These are phyloP conservation scores for Tenthredo mesomela DNA, from an alignment of 2,888 invertebrate species.

Conservation along the genomic window DNA sequence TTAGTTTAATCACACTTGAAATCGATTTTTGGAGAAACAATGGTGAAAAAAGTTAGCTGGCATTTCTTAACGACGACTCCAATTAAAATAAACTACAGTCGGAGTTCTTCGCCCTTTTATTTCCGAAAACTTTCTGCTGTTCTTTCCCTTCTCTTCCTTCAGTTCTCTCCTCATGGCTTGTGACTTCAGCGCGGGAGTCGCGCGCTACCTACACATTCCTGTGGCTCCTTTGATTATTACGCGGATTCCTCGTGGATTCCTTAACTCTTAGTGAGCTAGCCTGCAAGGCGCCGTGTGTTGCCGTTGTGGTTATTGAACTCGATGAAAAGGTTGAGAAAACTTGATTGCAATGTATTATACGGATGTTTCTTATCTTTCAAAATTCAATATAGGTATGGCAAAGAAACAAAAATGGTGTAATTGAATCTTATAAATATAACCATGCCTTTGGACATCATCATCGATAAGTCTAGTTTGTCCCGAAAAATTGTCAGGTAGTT, in stretches of 20 bases:
- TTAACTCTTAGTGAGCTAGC: conserved; percentile 44
- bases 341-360: neutral
- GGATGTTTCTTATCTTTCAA: neutral
- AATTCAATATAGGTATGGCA: neutral
- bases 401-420: neutral
- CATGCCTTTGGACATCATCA: neutral
- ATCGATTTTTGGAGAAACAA: conserved; percentile 13
- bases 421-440: neutral
- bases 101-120: neutral
- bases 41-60: neutral
- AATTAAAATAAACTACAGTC: conserved; percentile 29
- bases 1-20: conserved; percentile 1
- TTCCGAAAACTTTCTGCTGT: neutral
- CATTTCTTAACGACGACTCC: conserved; percentile 26
- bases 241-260: conserved; percentile 44
- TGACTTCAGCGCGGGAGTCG: neutral
- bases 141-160: neutral
- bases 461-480: neutral
- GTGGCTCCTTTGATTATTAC: conserved; percentile 50
- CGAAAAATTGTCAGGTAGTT: neutral
- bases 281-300: conserved; percentile 41
- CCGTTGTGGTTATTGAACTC: conserved; percentile 26
- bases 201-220: conserved; percentile 51
- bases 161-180: neutral
- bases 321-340: conserved; percentile 16